Evolutionary conservation across 2,888 invertebrate species (phyloP).

Genomic region (Cistogaster globosa): DNA sequence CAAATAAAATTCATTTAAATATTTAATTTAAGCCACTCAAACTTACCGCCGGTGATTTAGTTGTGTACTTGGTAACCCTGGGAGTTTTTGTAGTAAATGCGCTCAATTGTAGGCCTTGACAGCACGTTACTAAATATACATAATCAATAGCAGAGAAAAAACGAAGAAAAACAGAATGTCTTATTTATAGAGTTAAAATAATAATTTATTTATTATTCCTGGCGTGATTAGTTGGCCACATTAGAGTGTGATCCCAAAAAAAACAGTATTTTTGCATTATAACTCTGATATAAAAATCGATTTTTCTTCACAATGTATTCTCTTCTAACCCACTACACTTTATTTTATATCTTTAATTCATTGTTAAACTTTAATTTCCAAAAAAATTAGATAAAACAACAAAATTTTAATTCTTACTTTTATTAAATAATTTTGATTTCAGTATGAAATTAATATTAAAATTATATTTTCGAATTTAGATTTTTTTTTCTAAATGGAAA

Average conservation of each 20-base stretch:
- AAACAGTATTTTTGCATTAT: too few relatives aligned
- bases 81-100: conserved; percentile 86
- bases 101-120: conserved; percentile 84
- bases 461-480: too few relatives aligned
- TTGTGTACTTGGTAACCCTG: conserved; percentile 87
- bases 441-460: too few relatives aligned
- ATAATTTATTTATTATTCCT: background rate
- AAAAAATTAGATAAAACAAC: background rate
- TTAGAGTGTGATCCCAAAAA: too few relatives aligned
- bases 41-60: conserved; percentile 83
- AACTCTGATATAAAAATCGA: conserved; percentile 1
- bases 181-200: background rate
- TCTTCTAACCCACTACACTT: background rate
- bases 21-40: background rate
- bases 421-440: too few relatives aligned
- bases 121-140: conserved; percentile 74
- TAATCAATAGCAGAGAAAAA: conserved; percentile 15
- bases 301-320: conserved; percentile 34
- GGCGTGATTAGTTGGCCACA: background rate
- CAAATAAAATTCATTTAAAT: background rate
- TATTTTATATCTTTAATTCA: background rate
- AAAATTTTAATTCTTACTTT: background rate
- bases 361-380: background rate
- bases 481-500: too few relatives aligned
- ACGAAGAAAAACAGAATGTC: background rate